Base-by-base conservation (phyloP, 2,113 vertebrate species). In the Coryphaenoides rupestris region DNA sequence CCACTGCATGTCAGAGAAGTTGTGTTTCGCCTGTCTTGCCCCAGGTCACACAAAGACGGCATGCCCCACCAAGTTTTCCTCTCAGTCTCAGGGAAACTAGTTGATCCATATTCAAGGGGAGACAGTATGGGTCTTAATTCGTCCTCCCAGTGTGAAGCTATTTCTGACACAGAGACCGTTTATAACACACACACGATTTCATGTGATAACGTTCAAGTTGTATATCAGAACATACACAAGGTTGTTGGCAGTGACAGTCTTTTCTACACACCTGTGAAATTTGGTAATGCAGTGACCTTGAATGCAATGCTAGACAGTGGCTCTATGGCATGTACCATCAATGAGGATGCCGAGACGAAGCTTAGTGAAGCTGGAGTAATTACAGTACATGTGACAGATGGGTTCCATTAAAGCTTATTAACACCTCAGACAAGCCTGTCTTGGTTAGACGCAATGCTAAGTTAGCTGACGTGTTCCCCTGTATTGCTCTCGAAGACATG, bases 11-110 rank as follows among this genome's bases (percentile, higher is more conserved):
- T 21, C 54, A 16, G 60, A 58, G 9, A 52, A 45, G 12, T 23
- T 60, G 19, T 64, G 66, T 24, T 65, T 74, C 19, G 19, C 2
- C 13, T 69, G 67, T 14, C 28, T 63, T 5, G 45, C 45, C 21
- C 62, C 55, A 5, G 55, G 62, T 19, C 68, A 65, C 26, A 70
- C 50, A 47, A 65, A 61, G 74, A 21, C 16, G 13, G 22, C 63
- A 1, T 67, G 65, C 50, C 60, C 54, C 15, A 57, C 61, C 23
- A 15, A 19, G 1, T 19, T 40, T 24, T 21, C 22, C 16, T 21
- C n/a, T 12, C 52, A 57, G 52, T 0, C 45, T 23, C 33, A 69
- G 53, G 33, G 54, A 68, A 68, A 68, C 59, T 62, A 62, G 23
- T 0, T 16, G 58, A 55, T 59, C 53, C 21, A 21, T 62, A 55